Conservation (phyloP, 2,888 invertebrate species). For the Chrysodeixis includens region DNA sequence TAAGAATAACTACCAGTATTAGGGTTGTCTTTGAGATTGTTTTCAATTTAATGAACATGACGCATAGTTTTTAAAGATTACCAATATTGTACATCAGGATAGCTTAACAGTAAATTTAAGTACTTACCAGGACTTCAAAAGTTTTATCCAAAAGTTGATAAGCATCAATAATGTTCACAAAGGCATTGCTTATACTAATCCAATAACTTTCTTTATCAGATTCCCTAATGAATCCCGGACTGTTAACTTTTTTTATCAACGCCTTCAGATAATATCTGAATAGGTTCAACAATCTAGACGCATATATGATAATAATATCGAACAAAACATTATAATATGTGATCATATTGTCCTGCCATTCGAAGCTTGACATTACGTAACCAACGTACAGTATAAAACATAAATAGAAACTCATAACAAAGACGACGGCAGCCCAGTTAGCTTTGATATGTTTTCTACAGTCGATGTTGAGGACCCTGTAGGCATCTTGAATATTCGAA, state of each 20-base stretch:
- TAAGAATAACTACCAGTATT: too few relatives aligned
- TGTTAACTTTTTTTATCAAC: neutral
- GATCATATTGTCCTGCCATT: too few relatives aligned
- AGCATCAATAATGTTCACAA: neutral
- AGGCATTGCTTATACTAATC: neutral
- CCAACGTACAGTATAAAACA: neutral
- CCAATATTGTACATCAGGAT: too few relatives aligned
- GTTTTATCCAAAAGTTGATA: neutral
- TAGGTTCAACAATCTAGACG: neutral
- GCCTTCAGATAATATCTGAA: neutral
- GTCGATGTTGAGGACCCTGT: neutral
- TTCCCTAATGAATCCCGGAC: neutral
- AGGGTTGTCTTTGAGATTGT: too few relatives aligned
- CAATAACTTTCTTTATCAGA: neutral
- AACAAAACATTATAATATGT: slow-evolving; percentile 9
- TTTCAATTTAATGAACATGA: too few relatives aligned
- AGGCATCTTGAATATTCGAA: neutral
- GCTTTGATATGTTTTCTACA: neutral
- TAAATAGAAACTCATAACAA: neutral
- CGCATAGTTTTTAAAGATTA: too few relatives aligned
- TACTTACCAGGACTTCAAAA: neutral
- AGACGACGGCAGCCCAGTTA: neutral
- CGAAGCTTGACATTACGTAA: too few relatives aligned
- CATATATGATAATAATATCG: slow-evolving; percentile 19
- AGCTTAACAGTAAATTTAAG: neutral